Percentiles rank a stretch among this genome's conserved stretches.
Conservation (phyloP, 1,140 invertebrate species). For the Papilio polytes region DNA sequence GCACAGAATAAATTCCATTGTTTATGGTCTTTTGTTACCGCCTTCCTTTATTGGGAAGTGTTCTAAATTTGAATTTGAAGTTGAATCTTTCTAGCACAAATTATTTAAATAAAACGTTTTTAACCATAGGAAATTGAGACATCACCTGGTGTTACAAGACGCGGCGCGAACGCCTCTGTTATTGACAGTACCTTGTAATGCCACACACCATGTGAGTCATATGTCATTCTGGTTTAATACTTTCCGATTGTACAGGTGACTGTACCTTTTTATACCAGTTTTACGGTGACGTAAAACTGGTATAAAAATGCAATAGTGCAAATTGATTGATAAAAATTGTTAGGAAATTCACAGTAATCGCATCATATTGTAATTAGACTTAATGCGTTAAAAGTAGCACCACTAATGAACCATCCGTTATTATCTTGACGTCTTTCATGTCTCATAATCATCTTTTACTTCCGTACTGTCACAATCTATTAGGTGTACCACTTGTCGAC, state of each 20-base stretch:
- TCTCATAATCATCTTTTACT: not conserved
- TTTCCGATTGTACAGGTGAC: not conserved
- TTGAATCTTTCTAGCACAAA: not conserved
- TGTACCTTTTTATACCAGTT: no score
- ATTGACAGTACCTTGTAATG: conserved; percentile 9
- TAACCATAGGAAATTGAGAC: not conserved
- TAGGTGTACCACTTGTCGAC: conserved; percentile 4
- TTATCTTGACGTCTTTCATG: not conserved
- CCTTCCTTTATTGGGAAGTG: not conserved
- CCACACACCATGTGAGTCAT: not conserved
- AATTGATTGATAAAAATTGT: not conserved
- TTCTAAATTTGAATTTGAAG: not conserved
- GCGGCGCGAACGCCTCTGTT: not conserved
- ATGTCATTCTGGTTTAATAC: not conserved
- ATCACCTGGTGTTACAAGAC: not conserved
- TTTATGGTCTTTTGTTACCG: not conserved
- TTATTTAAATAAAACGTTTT: not conserved
- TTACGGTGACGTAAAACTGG: no score
- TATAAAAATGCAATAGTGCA: not conserved
- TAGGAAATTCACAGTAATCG: not conserved
- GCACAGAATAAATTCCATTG: not conserved
- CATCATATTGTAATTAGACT: no score
- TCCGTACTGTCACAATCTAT: not conserved
- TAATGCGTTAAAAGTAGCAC: not conserved
- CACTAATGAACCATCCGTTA: not conserved